These are phyloP conservation scores for Casuarius casuarius DNA, from an alignment of 2,113 vertebrate genomes.

Conservation along the genomic window DNA sequence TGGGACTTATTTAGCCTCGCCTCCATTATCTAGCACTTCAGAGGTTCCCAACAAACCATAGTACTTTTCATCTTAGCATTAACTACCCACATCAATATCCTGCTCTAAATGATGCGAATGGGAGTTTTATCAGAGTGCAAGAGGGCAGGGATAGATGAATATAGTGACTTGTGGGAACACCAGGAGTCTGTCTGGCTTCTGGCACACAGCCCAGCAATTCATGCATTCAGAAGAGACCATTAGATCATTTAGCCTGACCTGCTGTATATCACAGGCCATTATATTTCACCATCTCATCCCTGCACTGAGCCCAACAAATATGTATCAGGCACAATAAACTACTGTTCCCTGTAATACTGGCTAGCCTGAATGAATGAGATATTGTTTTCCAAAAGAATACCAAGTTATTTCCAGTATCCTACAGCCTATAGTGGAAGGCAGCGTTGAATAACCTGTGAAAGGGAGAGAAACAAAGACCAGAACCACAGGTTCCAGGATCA, in stretches of 20 bases:
- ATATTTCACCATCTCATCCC: constrained; percentile 19
- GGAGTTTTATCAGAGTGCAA: background rate
- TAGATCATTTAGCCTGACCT: constrained; percentile 12
- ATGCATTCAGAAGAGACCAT: background rate
- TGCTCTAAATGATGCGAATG: background rate
- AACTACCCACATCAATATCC: background rate
- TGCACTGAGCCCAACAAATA: constrained; percentile 10
- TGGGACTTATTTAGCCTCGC: background rate
- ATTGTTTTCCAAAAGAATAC: constrained; percentile 17
- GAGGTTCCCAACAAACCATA: background rate
- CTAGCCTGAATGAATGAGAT: background rate
- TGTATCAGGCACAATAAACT: constrained; percentile 16
- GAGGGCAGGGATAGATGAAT: background rate
- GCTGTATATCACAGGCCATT: constrained; percentile 20
- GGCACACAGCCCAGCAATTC: constrained; percentile 32
- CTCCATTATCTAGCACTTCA: background rate
- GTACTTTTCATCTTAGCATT: background rate
- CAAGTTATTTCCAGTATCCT: constrained; percentile 22
- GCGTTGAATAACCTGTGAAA: background rate
- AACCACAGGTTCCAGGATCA: background rate
- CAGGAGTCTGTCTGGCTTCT: constrained; percentile 45
- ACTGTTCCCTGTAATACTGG: background rate
- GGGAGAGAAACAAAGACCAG: background rate
- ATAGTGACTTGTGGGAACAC: background rate
- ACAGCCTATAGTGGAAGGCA: background rate